Evolutionary conservation across 2,888 invertebrate species (phyloP), one percentile per base, ranked within the genome.

Genomic region (Chymomyza fuscimana): DNA sequence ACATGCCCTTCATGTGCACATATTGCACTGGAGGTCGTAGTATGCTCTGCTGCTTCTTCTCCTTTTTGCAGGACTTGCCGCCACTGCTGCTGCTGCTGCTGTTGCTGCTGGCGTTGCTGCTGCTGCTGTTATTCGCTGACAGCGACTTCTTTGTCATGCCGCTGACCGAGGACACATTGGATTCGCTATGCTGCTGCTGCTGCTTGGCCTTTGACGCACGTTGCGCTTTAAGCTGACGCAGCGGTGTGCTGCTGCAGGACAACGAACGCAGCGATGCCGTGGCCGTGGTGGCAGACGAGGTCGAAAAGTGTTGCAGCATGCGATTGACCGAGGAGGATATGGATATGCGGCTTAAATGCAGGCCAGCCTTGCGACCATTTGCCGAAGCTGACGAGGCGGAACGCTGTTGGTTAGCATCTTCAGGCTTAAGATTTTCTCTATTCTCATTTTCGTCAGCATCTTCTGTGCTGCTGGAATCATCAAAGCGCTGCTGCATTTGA

Each of bases 1-100:
- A 96, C 80, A 96, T 93, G 59, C 96, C 96, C 77, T 95, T 95
- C 16, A 96, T 95, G 89, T 96, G 96, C 0, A 95, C 96, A 90
- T 96, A 96, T 0, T 95, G 94, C 0, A 96, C 95, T 2, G 96
- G 96, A 63, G 95, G 94, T 51, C 97, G 93, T 29, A 96, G 93
- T 69, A 97, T 96, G 82, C 95, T 94, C 90, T 96, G 95, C 19
- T 95, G 96, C 40, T 89, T 89, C 80, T 89, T 90, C 22, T 89
- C 85, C 77, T 88, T 79, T 72, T 89, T 89, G 63, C 73, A n/a
- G 15, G 88, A 80, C n/a, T 72, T 69, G 72, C 62, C 67, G 69
- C 65, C 65, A 54, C 64, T 62, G 63, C 62, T 68, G 69, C 65
- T 67, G 56, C 64, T 62, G 63, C 62, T 54, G 56, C 63, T 40